A percentile compares a stretch with the other conserved stretches of the same genome.
Evolutionary conservation across 2,797 vertebrate species (phyloP).

Genomic region (Smutsia gigantea): DNA sequence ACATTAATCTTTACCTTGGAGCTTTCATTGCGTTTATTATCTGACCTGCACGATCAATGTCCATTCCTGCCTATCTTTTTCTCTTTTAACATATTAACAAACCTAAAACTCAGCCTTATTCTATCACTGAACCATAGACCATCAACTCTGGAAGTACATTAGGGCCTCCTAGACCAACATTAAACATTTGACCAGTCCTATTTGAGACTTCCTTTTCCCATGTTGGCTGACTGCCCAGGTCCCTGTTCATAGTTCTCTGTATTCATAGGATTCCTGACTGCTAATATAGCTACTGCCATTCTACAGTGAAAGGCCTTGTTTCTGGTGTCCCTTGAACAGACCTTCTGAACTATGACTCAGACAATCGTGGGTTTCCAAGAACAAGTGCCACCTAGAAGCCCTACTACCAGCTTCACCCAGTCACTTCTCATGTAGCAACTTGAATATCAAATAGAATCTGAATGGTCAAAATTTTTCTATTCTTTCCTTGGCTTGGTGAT

Average conservation of each 20-base stretch:
- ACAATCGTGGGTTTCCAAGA: neutral
- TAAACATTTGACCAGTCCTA: neutral
- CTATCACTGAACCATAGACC: neutral
- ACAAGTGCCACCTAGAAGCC: neutral
- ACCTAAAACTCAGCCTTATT: neutral
- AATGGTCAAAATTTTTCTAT: neutral
- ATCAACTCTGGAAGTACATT: neutral
- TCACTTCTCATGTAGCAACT: neutral
- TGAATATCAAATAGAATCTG: neutral
- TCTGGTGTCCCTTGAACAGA: neutral
- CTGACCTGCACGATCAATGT: neutral
- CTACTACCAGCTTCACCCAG: no score
- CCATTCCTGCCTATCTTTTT: neutral
- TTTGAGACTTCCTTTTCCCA: neutral
- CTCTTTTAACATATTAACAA: neutral
- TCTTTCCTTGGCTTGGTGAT: neutral
- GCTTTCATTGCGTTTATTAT: neutral
- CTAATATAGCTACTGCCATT: neutral
- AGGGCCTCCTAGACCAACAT: neutral
- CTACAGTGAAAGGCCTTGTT: neutral
- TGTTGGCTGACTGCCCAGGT: neutral
- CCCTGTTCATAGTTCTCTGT: neutral
- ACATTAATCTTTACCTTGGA: neutral
- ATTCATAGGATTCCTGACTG: neutral
- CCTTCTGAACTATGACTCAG: neutral